Conservation (phyloP, 2,113 vertebrate species). For the Poecilia latipinna region DNA sequence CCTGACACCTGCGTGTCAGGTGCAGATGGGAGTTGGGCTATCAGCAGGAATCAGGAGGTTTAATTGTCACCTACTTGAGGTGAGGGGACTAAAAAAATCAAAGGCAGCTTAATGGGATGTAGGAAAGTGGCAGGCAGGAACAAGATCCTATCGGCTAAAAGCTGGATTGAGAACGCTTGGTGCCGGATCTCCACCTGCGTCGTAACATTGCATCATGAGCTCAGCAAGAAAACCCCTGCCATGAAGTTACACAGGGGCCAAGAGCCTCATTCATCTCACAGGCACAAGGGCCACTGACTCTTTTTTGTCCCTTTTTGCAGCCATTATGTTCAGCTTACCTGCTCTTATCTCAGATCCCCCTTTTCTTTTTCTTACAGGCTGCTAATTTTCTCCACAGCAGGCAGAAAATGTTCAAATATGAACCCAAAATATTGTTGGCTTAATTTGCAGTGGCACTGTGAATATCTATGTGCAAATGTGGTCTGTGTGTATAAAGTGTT, state of each 20-base stretch:
- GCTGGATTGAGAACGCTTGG: constrained; percentile 28
- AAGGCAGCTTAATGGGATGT: constrained; percentile 34
- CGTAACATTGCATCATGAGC: constrained; percentile 26
- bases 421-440: not conserved
- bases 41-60: constrained; percentile 34
- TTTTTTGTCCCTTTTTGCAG: not conserved
- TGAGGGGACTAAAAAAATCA: constrained; percentile 29
- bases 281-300: not conserved
- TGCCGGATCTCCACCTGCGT: constrained; percentile 19
- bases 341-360: not conserved
- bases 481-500: constrained; percentile 1
- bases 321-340: not conserved
- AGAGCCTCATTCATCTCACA: not conserved
- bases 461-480: not conserved
- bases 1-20: constrained; percentile 29
- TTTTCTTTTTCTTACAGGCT: not conserved
- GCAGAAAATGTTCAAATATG: not conserved
- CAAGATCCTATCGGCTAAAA: constrained; percentile 36
- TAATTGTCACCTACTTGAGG: constrained; percentile 41
- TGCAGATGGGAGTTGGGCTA: constrained; percentile 11
- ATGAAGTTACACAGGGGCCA: constrained; percentile 9
- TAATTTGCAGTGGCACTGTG: not conserved
- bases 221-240: constrained; percentile 1
- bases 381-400: not conserved
- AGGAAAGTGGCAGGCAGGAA: constrained; percentile 4